Evolutionary conservation across 1,140 invertebrate species (phyloP).

Genomic region (Ceratosolen fusciceps): DNA sequence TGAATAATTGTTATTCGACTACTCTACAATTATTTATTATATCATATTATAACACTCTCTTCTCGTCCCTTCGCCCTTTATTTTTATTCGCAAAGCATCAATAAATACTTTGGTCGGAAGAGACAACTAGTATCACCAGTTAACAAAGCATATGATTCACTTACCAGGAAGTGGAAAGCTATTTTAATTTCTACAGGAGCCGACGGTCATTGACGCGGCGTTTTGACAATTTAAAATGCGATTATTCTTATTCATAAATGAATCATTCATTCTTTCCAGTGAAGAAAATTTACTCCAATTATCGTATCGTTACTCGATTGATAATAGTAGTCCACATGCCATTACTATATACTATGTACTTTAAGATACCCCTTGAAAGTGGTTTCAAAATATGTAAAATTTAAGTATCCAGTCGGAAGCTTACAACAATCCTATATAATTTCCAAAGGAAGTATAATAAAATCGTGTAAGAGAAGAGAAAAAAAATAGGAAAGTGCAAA

Average conservation of each 20-base stretch:
- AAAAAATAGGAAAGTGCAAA: too few species aligned
- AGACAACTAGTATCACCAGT: background rate
- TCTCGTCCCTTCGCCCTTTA: background rate
- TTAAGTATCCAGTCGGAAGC: too few species aligned
- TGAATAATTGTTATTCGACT: background rate
- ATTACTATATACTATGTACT: too few species aligned
- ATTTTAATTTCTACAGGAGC: background rate
- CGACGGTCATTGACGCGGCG: background rate
- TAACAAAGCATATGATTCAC: background rate
- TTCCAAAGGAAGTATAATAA: too few species aligned
- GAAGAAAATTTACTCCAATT: background rate
- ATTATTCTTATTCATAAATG: conserved; percentile 12
- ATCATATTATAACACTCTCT: background rate
- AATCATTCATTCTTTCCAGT: conserved; percentile 11
- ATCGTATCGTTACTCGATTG: background rate
- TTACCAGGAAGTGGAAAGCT: conserved; percentile 2
- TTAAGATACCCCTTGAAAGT: too few species aligned
- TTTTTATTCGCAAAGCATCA: background rate
- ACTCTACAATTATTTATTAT: background rate
- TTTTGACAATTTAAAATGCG: background rate
- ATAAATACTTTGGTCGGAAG: background rate
- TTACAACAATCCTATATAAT: too few species aligned
- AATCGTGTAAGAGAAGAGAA: too few species aligned
- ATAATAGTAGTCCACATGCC: background rate
- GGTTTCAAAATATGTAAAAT: too few species aligned